Conservation (phyloP, 1,140 invertebrate genomes). For the Lepidostoma basale region DNA sequence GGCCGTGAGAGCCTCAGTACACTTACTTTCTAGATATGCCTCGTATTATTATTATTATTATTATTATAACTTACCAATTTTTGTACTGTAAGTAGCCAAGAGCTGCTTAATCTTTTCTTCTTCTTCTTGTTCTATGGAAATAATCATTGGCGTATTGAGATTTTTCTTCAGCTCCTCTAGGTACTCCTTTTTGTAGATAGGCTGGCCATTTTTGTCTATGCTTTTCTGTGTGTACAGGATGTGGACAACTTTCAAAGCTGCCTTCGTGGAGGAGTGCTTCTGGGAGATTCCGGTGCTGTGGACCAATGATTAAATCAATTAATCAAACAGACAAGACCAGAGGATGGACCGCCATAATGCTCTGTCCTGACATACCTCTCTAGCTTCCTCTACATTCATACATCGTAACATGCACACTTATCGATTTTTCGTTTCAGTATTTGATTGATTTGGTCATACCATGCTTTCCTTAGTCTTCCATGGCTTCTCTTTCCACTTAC, state of each 20-base stretch:
- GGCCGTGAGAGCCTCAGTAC: neutral
- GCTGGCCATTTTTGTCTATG: constrained; percentile 48
- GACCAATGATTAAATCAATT: no score
- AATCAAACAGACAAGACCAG: neutral
- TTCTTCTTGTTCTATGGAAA: constrained; percentile 29
- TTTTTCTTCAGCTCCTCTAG: constrained; percentile 45
- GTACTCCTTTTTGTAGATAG: constrained; percentile 48
- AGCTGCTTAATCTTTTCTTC: neutral
- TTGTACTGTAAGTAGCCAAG: constrained; percentile 4
- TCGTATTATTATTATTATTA: neutral
- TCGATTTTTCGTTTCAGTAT: no score
- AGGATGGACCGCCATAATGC: neutral
- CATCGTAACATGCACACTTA: neutral
- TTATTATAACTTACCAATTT: constrained; percentile 27
- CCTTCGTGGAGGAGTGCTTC: constrained; percentile 48
- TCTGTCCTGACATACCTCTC: neutral
- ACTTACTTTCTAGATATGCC: neutral
- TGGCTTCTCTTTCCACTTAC: no score
- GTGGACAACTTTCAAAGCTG: constrained; percentile 46
- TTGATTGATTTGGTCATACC: no score
- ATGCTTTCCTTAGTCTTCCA: no score
- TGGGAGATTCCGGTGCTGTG: constrained; percentile 46
- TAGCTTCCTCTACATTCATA: no score
- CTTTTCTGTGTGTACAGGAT: constrained; percentile 47
- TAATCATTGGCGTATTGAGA: constrained; percentile 40